Evolutionary conservation across 2,113 vertebrate genomes (phyloP).

Genomic region (Myotis brandtii): DNA sequence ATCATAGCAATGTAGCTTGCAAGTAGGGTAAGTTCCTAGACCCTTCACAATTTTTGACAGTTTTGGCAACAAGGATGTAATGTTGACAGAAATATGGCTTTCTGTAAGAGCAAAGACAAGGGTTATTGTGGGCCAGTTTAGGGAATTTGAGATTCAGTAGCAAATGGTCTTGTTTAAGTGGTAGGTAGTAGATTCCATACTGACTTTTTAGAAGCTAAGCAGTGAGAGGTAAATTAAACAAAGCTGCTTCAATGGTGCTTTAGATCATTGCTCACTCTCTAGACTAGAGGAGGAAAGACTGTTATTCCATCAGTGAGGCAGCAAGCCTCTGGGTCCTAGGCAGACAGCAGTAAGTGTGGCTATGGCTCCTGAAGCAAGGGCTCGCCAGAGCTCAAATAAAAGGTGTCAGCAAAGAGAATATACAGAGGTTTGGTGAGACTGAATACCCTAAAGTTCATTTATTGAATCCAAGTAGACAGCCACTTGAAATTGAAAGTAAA

Average conservation of each 20-base stretch:
- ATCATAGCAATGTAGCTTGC: not conserved
- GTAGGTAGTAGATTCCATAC: not conserved
- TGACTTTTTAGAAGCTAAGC: not conserved
- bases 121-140: not conserved
- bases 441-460: not conserved
- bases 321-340: not conserved
- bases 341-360: conserved; percentile 1
- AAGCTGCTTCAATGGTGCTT: conserved; percentile 18
- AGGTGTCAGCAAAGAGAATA: not conserved
- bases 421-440: not conserved
- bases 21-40: not conserved
- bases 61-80: not conserved
- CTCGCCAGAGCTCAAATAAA: not conserved
- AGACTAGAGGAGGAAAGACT: not conserved
- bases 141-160: not conserved
- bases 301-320: not conserved
- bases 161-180: not conserved
- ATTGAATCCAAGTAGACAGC: not conserved
- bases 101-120: not conserved
- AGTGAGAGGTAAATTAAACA: not conserved
- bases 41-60: not conserved
- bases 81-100: conserved; percentile 11
- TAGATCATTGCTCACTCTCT: not conserved
- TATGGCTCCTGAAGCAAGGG: not conserved
- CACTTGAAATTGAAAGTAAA: conserved; percentile 2